A percentile compares a stretch with the other conserved stretches of the same genome.
Conservation (phyloP, 1,140 invertebrate species). For the Camponotus vicinus region DNA sequence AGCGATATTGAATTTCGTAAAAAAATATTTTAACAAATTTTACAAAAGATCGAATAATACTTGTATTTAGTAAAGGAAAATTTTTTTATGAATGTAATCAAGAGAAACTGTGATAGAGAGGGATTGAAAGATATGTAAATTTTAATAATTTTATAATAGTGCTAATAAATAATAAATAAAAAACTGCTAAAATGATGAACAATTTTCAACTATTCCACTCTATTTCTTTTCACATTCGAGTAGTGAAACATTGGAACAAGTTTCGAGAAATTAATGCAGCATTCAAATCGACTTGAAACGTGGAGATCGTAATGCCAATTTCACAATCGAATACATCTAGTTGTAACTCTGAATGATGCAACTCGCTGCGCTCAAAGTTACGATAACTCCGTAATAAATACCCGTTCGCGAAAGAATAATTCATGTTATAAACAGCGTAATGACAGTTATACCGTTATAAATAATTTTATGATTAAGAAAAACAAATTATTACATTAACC, state of each 20-base stretch:
- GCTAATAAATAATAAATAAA: background rate
- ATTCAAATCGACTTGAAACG: conserved; percentile 7
- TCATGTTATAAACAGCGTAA: background rate
- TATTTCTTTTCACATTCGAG: conserved; percentile 15
- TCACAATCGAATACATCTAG: conserved; percentile 29
- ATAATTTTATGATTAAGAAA: background rate
- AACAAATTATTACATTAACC: background rate
- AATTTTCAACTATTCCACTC: conserved; percentile 16
- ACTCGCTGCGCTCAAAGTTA: conserved; percentile 5
- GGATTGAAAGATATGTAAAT: background rate
- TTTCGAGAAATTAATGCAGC: conserved; percentile 32
- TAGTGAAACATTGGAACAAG: background rate
- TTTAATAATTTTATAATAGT: background rate
- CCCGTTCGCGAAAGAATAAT: background rate
- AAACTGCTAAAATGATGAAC: conserved; percentile 6
- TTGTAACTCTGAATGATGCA: conserved; percentile 4
- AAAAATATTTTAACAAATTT: too few relatives aligned
- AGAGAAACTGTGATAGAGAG: background rate
- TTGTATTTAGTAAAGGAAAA: background rate
- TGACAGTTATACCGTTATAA: background rate
- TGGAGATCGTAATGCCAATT: conserved; percentile 47
- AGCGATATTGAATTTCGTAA: background rate
- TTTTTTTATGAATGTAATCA: background rate
- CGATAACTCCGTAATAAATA: background rate
- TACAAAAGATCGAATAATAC: too few relatives aligned